phyloP scores from a whole-genome alignment of 2,888 invertebrate genomes.

The Melolontha melolontha region DNA sequence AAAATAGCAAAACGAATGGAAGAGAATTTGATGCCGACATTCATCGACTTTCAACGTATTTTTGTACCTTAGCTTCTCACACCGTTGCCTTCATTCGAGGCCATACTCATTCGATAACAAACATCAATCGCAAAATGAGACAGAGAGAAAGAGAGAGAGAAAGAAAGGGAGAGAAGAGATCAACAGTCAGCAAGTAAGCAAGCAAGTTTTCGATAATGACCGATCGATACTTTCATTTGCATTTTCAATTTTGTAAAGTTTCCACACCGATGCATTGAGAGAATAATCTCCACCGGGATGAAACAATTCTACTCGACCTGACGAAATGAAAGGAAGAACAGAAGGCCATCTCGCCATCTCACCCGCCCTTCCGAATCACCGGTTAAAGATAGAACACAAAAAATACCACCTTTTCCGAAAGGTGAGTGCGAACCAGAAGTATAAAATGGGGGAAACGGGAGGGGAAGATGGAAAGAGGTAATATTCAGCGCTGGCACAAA shows the following conservation, averaged over 20 bases:
- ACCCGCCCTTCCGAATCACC: background rate
- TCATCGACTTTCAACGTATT: constrained; percentile 13
- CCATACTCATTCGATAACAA: constrained; percentile 32
- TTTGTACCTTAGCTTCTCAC: background rate
- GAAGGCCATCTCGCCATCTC: constrained; percentile 45
- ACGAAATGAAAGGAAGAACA: constrained; percentile 46
- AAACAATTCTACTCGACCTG: constrained; percentile 54
- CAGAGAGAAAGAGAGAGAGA: too few relatives aligned
- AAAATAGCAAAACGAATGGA: constrained; percentile 7
- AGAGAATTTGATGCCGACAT: constrained; percentile 20
- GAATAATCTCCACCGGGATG: constrained; percentile 54
- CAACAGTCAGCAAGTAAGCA: too few relatives aligned
- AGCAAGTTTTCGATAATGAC: constrained; percentile 43
- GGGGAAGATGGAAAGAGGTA: constrained; percentile 10
- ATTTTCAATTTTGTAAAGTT: constrained; percentile 50
- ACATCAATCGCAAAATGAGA: constrained; percentile 26
- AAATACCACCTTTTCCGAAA: constrained; percentile 22
- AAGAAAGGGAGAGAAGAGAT: too few relatives aligned
- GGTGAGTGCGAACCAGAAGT: constrained; percentile 3
- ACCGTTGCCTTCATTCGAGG: background rate
- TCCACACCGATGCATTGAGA: constrained; percentile 53
- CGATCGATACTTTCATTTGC: constrained; percentile 49
- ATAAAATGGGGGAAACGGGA: background rate
- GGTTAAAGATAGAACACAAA: background rate
- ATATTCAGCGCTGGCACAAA: constrained; percentile 37